A percentile compares a stretch with the other conserved stretches of the same genome.
phyloP scores from a whole-genome alignment of 2,113 vertebrate species.

The Ceuthmochares aereus region DNA sequence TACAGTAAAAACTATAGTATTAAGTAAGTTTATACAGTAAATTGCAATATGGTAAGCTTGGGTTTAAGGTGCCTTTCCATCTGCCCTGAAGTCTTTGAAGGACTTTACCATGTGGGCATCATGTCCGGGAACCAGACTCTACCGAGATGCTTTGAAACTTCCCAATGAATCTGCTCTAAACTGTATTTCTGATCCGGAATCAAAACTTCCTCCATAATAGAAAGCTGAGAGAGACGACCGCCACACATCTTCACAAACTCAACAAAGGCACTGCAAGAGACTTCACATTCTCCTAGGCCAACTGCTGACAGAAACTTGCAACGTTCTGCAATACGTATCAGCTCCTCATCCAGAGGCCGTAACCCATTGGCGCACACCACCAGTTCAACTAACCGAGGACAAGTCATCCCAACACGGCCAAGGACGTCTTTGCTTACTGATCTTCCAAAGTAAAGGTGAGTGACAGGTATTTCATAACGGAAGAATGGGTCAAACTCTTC shows the following conservation, averaged over 20 bases:
- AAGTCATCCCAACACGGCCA: slow-evolving; percentile 93
- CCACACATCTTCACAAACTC: slow-evolving; percentile 99
- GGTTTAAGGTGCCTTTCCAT: slow-evolving; percentile 70
- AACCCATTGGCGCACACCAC: slow-evolving; percentile 97
- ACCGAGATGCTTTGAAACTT: slow-evolving; percentile 96
- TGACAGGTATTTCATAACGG: slow-evolving; percentile 92
- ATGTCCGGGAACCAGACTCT: slow-evolving; percentile 98
- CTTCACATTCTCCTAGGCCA: slow-evolving; percentile 95
- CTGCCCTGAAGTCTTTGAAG: not conserved
- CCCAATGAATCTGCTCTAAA: slow-evolving; percentile 97
- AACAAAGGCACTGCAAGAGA: slow-evolving; percentile 97
- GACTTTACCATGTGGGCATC: slow-evolving; percentile 95
- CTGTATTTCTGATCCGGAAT: slow-evolving; percentile 95
- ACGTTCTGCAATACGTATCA: slow-evolving; percentile 93
- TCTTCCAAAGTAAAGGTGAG: slow-evolving; percentile 96
- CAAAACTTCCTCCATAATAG: slow-evolving; percentile 98
- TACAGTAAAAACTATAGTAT: slow-evolving; percentile 36
- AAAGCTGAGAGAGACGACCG: slow-evolving; percentile 91
- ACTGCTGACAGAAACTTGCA: slow-evolving; percentile 94
- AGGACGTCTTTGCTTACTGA: slow-evolving; percentile 97
- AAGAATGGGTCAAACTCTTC: slow-evolving; percentile 97
- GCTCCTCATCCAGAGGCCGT: slow-evolving; percentile 94
- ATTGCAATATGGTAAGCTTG: slow-evolving; percentile 46
- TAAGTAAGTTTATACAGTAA: slow-evolving; percentile 59
- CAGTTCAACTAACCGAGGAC: slow-evolving; percentile 93